Conservation (phyloP, 2,797 vertebrate species). For the Lepidocolaptes lacrymiger region DNA sequence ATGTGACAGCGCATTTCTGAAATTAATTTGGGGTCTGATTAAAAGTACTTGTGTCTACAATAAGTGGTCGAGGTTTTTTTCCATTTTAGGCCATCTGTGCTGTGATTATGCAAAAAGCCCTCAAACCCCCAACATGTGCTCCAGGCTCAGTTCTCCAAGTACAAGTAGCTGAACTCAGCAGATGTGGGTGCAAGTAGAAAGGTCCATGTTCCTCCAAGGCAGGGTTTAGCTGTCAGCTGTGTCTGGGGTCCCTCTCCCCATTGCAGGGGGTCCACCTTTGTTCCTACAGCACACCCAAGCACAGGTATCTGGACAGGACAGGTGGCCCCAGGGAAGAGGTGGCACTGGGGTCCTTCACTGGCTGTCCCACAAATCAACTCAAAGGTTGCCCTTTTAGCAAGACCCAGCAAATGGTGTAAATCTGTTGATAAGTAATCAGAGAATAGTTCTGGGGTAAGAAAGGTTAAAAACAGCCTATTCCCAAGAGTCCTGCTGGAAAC, state of each 20-base stretch:
- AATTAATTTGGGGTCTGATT: not conserved
- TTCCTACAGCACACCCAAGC: accelerated
- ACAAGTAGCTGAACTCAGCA: not conserved
- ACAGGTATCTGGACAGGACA: accelerated
- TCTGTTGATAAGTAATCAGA: not conserved
- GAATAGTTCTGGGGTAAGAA: not conserved
- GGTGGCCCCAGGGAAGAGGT: not conserved
- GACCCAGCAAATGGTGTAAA: not conserved
- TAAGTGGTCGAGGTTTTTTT: not conserved
- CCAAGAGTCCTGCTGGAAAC: not conserved
- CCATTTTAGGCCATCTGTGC: not conserved
- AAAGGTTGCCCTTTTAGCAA: not conserved
- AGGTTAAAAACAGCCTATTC: not conserved
- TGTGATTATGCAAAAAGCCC: not conserved
- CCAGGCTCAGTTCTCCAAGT: not conserved
- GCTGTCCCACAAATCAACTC: not conserved
- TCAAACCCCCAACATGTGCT: not conserved
- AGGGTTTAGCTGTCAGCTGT: not conserved
- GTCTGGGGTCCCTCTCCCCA: not conserved
- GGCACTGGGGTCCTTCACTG: accelerated
- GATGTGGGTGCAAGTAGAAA: not conserved
- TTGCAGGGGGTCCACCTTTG: not conserved
- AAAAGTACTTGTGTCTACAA: not conserved
- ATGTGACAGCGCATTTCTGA: constrained; percentile 3
- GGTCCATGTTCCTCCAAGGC: not conserved